phyloP scores from a whole-genome alignment of 1,140 invertebrate genomes.

The Leguminivora glycinivorella region DNA sequence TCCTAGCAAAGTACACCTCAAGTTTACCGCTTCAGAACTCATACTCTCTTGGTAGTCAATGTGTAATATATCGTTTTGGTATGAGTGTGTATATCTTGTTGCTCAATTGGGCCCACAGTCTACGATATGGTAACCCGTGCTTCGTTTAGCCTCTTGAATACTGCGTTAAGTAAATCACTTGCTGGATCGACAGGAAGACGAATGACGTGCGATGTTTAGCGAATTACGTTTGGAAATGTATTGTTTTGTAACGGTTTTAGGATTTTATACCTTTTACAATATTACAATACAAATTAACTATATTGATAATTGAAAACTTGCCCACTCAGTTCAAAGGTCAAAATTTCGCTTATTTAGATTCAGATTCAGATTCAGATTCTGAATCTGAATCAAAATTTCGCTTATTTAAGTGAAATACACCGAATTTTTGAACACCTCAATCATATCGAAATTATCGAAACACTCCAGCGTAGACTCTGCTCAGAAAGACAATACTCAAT shows the following conservation, averaged over 20 bases:
- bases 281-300: too few relatives aligned
- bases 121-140: constrained; percentile 57
- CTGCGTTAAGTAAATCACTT: constrained; percentile 32
- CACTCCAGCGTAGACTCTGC: too few relatives aligned
- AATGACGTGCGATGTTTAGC: constrained; percentile 28
- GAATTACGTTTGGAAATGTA: not conserved
- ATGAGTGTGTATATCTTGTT: constrained; percentile 33
- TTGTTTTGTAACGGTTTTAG: not conserved
- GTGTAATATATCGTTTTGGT: not conserved
- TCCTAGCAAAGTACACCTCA: constrained; percentile 36
- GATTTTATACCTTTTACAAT: too few relatives aligned
- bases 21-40: constrained; percentile 5
- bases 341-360: too few relatives aligned
- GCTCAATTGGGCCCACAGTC: constrained; percentile 65
- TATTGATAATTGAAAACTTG: too few relatives aligned
- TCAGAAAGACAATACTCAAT: too few relatives aligned
- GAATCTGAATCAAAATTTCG: too few relatives aligned
- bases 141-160: constrained; percentile 44
- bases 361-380: too few relatives aligned
- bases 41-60: not conserved
- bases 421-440: too few relatives aligned
- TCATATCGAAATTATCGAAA: too few relatives aligned
- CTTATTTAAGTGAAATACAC: too few relatives aligned
- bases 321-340: too few relatives aligned
- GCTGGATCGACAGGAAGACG: constrained; percentile 24